Evolutionary conservation across 2,797 vertebrate genomes (phyloP).

Genomic region (Scyliorhinus canicula): DNA sequence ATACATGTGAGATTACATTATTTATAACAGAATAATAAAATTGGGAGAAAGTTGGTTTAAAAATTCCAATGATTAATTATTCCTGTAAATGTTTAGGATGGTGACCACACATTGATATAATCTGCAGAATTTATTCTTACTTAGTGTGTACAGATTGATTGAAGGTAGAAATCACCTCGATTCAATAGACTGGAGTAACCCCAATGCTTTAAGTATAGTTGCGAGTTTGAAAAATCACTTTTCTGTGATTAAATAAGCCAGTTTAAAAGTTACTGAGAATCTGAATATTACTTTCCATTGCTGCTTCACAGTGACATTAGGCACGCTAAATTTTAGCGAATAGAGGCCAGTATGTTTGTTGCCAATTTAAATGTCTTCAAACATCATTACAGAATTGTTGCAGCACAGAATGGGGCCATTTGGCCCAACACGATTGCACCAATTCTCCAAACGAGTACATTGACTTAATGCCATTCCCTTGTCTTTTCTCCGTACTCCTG

Average conservation of each 20-base stretch:
- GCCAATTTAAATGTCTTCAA: not conserved
- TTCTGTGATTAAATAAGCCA: not conserved
- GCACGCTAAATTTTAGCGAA: not conserved
- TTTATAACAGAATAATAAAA: not conserved
- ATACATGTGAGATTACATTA: not conserved
- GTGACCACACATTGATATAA: not conserved
- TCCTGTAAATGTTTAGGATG: not conserved
- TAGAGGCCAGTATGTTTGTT: not conserved
- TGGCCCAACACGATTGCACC: too few relatives aligned
- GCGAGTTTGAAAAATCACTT: not conserved
- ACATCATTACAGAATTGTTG: not conserved
- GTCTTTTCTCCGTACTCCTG: too few relatives aligned
- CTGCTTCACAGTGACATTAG: not conserved
- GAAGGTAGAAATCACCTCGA: not conserved
- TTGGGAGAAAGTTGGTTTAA: not conserved
- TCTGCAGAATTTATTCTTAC: constrained; percentile 7
- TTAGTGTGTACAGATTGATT: not conserved
- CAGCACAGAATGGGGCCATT: too few relatives aligned
- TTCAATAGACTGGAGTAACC: not conserved
- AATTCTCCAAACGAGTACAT: too few relatives aligned
- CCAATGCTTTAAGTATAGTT: not conserved
- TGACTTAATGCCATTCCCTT: too few relatives aligned
- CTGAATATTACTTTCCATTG: not conserved
- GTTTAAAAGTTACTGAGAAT: not conserved
- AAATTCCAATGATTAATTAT: constrained; percentile 8